Evolutionary conservation across 2,888 invertebrate genomes (phyloP), one percentile per base, ranked within the genome.

Genomic region (Himalopsyche japonica): DNA sequence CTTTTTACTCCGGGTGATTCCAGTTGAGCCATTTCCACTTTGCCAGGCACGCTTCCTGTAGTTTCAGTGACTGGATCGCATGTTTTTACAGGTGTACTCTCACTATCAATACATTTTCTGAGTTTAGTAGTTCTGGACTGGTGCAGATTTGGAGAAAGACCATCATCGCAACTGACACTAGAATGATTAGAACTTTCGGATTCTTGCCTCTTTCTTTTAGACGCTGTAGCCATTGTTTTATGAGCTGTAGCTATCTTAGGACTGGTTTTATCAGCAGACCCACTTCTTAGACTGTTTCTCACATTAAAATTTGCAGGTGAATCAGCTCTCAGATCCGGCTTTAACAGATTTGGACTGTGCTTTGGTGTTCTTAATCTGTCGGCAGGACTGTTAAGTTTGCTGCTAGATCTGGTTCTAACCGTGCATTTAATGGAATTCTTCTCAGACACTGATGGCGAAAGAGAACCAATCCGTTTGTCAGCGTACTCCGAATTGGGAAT

Each of bases 171-270:
- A 88, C 94, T 94, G 79, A 93, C 91, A 87, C 93, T 93, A 0
- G 95, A 94, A 1, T 94, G 93, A 86, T 93, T 93, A 70, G 94
- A 95, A 90, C 95, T 95, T 88, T 96, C 97, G 0, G 96, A 96
- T 89, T 96, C 97, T 88, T 95, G 94, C 78, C 96, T 93, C 89
- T 96, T 96, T 84, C 97, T 93, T 89, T 97, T 96, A 24, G 90
- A 92, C 27, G 91, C 89, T 87, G 88, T 90, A 83, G 89, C 87
- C 83, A 84, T 70, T 47, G 83, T 49, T 81, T 84, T 86, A 18
- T 82, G 76, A 7, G 84, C 87, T 4, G 88, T 87, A 7, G 43
- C 79, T n/a, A 84, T 82, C 78, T 89, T 88, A 49, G 91, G 91
- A 79, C 91, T 90, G n/a, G 89, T 89, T 86, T 90, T 91, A 87